Base-by-base conservation (phyloP, 2,888 invertebrate species). In the Polydrusus cervinus region DNA sequence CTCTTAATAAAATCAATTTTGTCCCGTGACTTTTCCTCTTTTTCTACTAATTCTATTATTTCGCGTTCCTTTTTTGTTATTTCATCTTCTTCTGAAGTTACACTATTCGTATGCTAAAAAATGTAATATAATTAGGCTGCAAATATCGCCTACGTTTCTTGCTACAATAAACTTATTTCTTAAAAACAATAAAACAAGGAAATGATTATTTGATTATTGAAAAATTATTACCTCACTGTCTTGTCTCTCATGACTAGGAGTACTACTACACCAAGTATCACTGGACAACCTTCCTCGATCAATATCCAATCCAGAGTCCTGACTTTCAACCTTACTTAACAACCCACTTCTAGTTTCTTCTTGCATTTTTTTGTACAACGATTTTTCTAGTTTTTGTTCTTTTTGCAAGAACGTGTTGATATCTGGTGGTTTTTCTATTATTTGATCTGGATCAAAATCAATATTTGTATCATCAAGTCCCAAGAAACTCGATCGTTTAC, bases 401-500 rank as follows among this genome's bases (percentile, higher is more conserved):
- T 92, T 94, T 83, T 94, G 93, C n/a, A 95, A 88, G 85, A 95
- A 92, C 34, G 92, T 91, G 13, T 92, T 93, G 89, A 95, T 93
- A 84, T 95, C 95, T 7, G 95, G 95, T 16, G 95, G 92, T 67
- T 93, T 93, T 8, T 83, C 82, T 43, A 83, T 73, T 34, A 78
- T 75, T 47, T 94, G 86, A 84, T 93, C 93, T 53, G 91, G 90
- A 83, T 93, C 93, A 79, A 93, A 93, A 83, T 93, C 92, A 80
- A 92, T 91, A 14, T 89, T 89, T 81, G 92, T 90, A 66, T 93
- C 94, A 82, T 95, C 95, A 83, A 96, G 92, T 60, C 96, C 96
- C 51, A 96, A 89, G 86, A 96, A 96, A 85, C 95, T 95, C 43
- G 94, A 93, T 60, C 96, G 91, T 83, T 96, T 94, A 83, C 93